Conservation (phyloP, 1,140 invertebrate species). For the Pomacea maculata region DNA sequence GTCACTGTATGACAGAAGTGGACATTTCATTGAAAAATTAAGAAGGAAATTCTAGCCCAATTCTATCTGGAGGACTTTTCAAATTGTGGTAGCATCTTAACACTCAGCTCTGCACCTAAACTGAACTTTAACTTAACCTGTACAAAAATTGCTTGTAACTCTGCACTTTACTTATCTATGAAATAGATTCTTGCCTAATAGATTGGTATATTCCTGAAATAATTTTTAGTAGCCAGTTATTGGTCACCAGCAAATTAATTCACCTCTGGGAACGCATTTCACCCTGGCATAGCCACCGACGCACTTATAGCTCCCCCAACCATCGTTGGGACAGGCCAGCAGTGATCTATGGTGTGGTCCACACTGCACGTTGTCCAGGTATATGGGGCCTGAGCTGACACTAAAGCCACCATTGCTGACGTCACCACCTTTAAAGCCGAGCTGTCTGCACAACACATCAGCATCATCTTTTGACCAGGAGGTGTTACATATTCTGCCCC, state of each 20-base stretch:
- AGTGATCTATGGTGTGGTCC: constrained; percentile 32
- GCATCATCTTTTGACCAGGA: constrained; percentile 50
- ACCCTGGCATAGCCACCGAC: constrained; percentile 37
- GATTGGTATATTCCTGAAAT: too few relatives aligned
- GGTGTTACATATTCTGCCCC: constrained; percentile 54
- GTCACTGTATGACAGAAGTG: background rate
- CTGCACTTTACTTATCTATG: too few relatives aligned
- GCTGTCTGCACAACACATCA: constrained; percentile 49
- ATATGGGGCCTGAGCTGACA: constrained; percentile 35
- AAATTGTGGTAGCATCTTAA: too few relatives aligned
- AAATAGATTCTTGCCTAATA: too few relatives aligned
- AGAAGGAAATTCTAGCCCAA: too few relatives aligned
- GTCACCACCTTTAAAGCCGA: constrained; percentile 46
- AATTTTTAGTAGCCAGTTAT: too few relatives aligned
- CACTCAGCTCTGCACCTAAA: too few relatives aligned
- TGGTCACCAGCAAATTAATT: too few relatives aligned
- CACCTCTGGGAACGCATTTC: constrained; percentile 22
- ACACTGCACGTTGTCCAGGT: constrained; percentile 47
- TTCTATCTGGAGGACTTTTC: too few relatives aligned
- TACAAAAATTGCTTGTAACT: too few relatives aligned
- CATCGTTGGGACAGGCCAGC: constrained; percentile 41
- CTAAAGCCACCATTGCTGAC: constrained; percentile 33
- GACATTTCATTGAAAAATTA: too few relatives aligned
- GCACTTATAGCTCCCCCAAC: constrained; percentile 41
- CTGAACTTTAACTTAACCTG: too few relatives aligned